These are phyloP conservation scores for Sphaerodactylus townsendi DNA, from an alignment of 2,113 vertebrate species.

Conservation along the genomic window DNA sequence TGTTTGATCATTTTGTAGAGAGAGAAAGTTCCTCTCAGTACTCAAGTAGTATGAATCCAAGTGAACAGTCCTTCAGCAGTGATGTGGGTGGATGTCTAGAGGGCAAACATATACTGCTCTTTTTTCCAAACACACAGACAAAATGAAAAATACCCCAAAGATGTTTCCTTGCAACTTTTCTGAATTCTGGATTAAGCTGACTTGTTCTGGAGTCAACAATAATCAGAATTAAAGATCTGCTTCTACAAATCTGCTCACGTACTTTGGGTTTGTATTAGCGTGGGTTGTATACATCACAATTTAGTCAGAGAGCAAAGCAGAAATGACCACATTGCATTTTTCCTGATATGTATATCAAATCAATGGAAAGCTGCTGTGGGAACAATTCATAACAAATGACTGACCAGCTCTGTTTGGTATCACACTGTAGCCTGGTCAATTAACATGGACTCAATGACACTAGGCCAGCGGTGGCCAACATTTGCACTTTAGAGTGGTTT, in stretches of 20 bases:
- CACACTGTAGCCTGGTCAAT: neutral
- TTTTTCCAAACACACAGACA: accelerated
- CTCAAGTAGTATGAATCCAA: neutral
- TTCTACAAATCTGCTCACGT: neutral
- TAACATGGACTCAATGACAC: neutral
- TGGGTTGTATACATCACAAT: neutral
- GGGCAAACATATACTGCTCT: accelerated
- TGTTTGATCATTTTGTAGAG: neutral
- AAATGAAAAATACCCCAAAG: neutral
- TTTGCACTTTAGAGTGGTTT: neutral
- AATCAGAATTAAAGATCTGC: neutral
- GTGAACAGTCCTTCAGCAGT: neutral
- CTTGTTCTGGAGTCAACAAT: neutral
- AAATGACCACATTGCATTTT: neutral
- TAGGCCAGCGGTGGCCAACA: neutral
- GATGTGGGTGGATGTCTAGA: neutral
- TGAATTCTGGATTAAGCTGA: neutral
- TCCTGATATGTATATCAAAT: neutral
- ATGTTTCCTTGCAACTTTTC: neutral
- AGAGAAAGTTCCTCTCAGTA: accelerated
- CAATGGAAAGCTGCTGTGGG: neutral
- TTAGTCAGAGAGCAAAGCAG: neutral
- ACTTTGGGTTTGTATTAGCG: neutral
- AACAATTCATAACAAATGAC: neutral
- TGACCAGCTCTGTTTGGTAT: neutral